Conservation (phyloP, 2,888 invertebrate species). For the Drosophila paramelanica region DNA sequence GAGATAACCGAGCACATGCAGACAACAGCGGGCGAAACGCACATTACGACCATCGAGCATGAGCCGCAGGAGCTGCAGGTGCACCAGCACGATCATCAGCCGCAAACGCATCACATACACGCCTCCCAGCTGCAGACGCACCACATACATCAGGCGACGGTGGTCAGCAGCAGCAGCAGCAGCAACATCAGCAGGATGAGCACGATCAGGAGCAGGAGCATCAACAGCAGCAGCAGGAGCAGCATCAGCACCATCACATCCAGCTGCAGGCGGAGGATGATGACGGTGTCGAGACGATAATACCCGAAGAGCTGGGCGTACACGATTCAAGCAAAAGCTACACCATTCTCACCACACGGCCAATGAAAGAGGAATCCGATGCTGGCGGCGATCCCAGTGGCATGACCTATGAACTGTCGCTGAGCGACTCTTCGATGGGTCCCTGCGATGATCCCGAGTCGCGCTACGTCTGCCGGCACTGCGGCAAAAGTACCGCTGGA, state of each 20-base stretch:
- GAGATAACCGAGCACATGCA: conserved; percentile 85
- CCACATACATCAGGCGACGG: conserved; percentile 69
- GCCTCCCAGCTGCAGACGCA: conserved; percentile 71
- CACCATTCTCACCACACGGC: conserved; percentile 84
- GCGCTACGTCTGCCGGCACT: conserved; percentile 91
- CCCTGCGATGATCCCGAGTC: conserved; percentile 86
- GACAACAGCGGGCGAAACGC: conserved; percentile 71
- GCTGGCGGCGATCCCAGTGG: conserved; percentile 74
- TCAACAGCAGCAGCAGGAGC: conserved; percentile 69
- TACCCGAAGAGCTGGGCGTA: conserved; percentile 76
- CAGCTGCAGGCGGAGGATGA: conserved; percentile 65
- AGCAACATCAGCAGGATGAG: conserved; percentile 73
- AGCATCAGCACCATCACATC: conserved; percentile 74
- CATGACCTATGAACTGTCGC: conserved; percentile 83
- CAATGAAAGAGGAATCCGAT: conserved; percentile 83
- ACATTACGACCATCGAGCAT: conserved; percentile 81
- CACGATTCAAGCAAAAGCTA: conserved; percentile 84
- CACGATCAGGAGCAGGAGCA: conserved; percentile 53
- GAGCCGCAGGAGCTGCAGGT: conserved; percentile 77
- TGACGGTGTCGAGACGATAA: conserved; percentile 78
- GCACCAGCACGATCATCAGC: conserved; percentile 70
- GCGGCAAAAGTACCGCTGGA: conserved; percentile 95
- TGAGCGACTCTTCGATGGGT: conserved; percentile 84
- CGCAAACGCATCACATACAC: conserved; percentile 75
- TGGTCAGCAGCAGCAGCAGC: conserved; percentile 52